Evolutionary conservation across 2,797 vertebrate genomes (phyloP).

Genomic region (Malacoraja senta): DNA sequence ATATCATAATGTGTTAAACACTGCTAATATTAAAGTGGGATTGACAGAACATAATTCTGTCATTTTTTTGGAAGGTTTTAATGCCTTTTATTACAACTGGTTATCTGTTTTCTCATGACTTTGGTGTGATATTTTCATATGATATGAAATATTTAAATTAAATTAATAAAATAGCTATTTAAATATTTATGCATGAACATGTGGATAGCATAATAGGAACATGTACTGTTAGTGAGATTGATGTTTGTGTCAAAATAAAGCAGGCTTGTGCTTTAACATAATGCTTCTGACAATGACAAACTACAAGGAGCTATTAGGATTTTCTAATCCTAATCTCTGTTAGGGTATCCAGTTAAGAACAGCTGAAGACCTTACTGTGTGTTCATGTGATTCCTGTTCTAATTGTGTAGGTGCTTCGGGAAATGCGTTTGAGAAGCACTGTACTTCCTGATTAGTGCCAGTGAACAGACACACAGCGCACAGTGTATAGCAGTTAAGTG

Average conservation of each 20-base stretch:
- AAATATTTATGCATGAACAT: slow-evolving; percentile 18
- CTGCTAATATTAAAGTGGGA: neutral
- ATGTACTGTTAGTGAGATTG: slow-evolving; percentile 8
- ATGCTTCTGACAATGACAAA: slow-evolving; percentile 2
- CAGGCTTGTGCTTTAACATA: neutral
- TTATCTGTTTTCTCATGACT: neutral
- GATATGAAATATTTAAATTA: neutral
- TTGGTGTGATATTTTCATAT: neutral
- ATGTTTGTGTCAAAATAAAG: slow-evolving; percentile 9
- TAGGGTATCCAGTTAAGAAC: slow-evolving; percentile 39
- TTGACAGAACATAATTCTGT: neutral
- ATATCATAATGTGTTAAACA: neutral
- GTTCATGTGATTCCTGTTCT: slow-evolving; percentile 49
- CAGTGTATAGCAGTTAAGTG: slow-evolving; percentile 49
- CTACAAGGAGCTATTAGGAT: slow-evolving; percentile 33
- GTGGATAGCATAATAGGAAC: neutral
- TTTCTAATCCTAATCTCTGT: slow-evolving; percentile 38
- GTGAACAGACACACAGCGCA: slow-evolving; percentile 49
- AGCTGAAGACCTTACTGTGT: slow-evolving; percentile 42
- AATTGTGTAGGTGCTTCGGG: slow-evolving; percentile 48
- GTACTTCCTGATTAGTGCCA: slow-evolving; percentile 54
- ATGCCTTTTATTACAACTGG: no score
- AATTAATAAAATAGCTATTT: slow-evolving; percentile 1
- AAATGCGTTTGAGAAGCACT: slow-evolving; percentile 47
- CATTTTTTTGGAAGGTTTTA: neutral